A percentile compares a stretch with the other conserved stretches of the same genome.
phyloP scores from a whole-genome alignment of 2,113 vertebrate genomes.

The Lagenorhynchus albirostris region DNA sequence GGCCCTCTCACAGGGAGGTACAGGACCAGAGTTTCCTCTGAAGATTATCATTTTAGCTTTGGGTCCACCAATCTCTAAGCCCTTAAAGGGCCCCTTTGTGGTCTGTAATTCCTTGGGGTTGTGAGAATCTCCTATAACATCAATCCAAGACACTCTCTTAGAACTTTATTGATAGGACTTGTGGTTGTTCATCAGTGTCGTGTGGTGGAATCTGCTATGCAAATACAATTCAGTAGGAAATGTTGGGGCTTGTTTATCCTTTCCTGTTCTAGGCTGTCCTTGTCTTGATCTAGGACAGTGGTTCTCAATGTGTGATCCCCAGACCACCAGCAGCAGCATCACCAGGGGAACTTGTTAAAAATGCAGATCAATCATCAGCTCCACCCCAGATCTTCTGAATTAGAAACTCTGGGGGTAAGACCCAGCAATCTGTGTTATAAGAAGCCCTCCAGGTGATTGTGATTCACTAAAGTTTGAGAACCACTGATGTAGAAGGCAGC shows the following conservation, averaged over 20 bases:
- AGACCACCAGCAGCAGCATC: not conserved
- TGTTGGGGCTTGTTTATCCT: not conserved
- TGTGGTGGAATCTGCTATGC: not conserved
- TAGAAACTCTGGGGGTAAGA: not conserved
- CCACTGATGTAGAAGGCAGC: not conserved
- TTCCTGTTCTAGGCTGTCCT: not conserved
- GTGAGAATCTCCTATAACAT: not conserved
- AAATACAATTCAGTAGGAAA: not conserved
- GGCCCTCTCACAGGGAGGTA: not conserved
- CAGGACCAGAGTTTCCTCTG: not conserved
- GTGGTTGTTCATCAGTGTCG: not conserved
- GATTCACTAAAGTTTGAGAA: not conserved
- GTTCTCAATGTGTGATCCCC: not conserved
- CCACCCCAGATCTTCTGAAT: not conserved
- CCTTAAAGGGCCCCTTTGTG: not conserved
- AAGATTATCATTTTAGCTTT: not conserved
- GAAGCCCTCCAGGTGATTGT: not conserved
- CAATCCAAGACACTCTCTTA: not conserved
- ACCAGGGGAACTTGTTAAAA: not conserved
- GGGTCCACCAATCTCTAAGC: not conserved
- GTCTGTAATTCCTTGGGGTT: not conserved
- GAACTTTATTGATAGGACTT: not conserved
- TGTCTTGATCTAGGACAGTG: not conserved
- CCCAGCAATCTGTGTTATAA: not conserved
- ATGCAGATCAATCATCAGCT: not conserved